phyloP scores from a whole-genome alignment of 2,888 invertebrate species.

The Argyra leucocephala region DNA sequence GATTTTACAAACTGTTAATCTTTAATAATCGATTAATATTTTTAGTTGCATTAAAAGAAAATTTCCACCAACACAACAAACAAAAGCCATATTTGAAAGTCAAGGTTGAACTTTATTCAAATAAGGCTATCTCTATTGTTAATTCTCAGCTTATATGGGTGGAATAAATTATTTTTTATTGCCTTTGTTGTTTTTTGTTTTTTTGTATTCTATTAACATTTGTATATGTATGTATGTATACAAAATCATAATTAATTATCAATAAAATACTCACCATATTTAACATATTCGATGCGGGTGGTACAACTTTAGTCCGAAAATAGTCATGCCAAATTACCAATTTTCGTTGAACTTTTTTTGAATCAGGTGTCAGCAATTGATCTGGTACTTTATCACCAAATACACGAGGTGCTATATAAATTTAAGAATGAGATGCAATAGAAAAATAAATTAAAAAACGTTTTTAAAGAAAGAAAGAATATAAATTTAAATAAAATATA shows the following conservation, averaged over 20 bases:
- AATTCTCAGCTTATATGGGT: background rate
- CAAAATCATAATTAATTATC: constrained; percentile 12
- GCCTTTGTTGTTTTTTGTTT: no score
- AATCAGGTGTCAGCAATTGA: constrained; percentile 49
- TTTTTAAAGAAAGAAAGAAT: background rate
- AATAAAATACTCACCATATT: constrained; percentile 53
- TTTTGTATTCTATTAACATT: no score
- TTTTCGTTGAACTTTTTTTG: constrained; percentile 55
- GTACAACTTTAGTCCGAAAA: constrained; percentile 63
- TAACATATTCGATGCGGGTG: constrained; percentile 71
- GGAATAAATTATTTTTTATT: background rate
- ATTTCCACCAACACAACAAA: no score
- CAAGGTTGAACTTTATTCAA: background rate
- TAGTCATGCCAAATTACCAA: constrained; percentile 68
- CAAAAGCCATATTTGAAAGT: no score
- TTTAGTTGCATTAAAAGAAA: no score
- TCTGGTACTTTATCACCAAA: constrained; percentile 50
- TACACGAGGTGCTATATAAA: constrained; percentile 47
- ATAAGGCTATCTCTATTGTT: background rate
- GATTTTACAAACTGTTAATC: no score
- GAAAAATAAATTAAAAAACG: background rate
- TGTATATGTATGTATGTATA: no score
- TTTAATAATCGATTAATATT: no score
- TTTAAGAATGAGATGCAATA: background rate
- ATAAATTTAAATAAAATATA: background rate